Base-by-base conservation (phyloP, 2,113 vertebrate species). In the Hyla sarda region DNA sequence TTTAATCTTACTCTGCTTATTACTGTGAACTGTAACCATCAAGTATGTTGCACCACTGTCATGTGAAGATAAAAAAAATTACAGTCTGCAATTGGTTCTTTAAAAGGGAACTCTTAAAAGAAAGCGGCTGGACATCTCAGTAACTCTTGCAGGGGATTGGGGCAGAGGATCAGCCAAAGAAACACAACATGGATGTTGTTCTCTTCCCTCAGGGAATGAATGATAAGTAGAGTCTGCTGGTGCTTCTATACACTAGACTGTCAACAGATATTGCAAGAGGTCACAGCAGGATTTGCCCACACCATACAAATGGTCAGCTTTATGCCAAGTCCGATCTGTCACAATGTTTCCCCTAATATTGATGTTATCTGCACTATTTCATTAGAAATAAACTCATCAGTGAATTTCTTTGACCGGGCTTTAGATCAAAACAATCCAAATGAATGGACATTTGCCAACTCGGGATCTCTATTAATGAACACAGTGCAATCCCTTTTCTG, bases 261-360 rank as follows among this genome's bases (percentile, higher is more conserved):
- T 73, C 19, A 73, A 21, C n/a, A 11, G n/a, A 75, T 69, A 32
- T 5, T 69, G 30, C 65, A 25, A 32, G 28, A 17, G 30, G 30
- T 67, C 28, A 28, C 19, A 41, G 23, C 19, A 9, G 19, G 19
- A 37, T 41, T 30, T 71, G 34, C 19, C 67, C 19, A 37, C 17
- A 41, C 2, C 34, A 41, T 23, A 37, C 34, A 71, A 10, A 71
- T 4, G 19, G 67, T 23, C 67, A 71, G 17, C 67, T 71, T 11
- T 12, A 5, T 71, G 67, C 67, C 67, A 71, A 71, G 32, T 41
- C 67, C 67, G 23, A 71, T 71, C 67, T 71, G 67, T 71, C 67
- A 71, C 34, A 37, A 41, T 41, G 28, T 71, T 37, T 71, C 32
- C n/a, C 67, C 67, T 71, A 8, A 71, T 34, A 71, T 71, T 37